A percentile compares a stretch with the other conserved stretches of the same genome.
phyloP scores from a whole-genome alignment of 1,140 invertebrate genomes.

The Drosophila pallidifrons region DNA sequence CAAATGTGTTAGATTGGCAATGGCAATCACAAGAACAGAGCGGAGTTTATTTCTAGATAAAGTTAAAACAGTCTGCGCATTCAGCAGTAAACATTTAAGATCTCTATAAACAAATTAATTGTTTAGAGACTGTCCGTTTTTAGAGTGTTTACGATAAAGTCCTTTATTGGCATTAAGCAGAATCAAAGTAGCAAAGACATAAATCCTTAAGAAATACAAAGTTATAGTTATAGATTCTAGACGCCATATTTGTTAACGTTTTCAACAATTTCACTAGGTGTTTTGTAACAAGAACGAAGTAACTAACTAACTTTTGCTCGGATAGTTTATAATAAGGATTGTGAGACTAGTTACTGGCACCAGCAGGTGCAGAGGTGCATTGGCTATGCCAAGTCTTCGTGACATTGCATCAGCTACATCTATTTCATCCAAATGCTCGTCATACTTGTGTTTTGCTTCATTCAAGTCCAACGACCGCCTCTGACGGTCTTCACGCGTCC shows the following conservation, averaged over 20 bases:
- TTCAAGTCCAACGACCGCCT: slow-evolving; percentile 60
- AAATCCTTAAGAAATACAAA: slow-evolving; percentile 20
- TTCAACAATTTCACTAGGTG: slow-evolving; percentile 66
- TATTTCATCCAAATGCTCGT: neutral
- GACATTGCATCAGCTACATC: neutral
- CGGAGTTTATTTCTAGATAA: too few species aligned
- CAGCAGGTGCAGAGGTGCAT: slow-evolving; percentile 7
- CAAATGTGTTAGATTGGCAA: too few species aligned
- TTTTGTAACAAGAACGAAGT: slow-evolving; percentile 49
- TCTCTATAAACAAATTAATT: too few species aligned
- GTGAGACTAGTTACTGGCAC: slow-evolving; percentile 6
- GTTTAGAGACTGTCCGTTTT: neutral
- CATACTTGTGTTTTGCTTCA: slow-evolving; percentile 26
- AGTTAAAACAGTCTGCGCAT: too few species aligned
- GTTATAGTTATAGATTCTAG: slow-evolving; percentile 53
- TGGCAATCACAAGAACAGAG: too few species aligned
- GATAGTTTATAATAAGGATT: slow-evolving; percentile 16
- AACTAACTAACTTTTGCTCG: slow-evolving; percentile 5
- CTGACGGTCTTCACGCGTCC: slow-evolving; percentile 67
- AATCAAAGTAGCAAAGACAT: slow-evolving; percentile 46
- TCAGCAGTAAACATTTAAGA: too few species aligned
- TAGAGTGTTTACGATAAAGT: slow-evolving; percentile 65
- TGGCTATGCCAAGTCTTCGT: slow-evolving; percentile 7
- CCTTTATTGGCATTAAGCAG: slow-evolving; percentile 72
- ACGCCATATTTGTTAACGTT: slow-evolving; percentile 74